Evolutionary conservation across 92 coral and sea anemone genomes (phyloP), one percentile per base, ranked within the genome.

Genomic region (Plumapathes pennacea): DNA sequence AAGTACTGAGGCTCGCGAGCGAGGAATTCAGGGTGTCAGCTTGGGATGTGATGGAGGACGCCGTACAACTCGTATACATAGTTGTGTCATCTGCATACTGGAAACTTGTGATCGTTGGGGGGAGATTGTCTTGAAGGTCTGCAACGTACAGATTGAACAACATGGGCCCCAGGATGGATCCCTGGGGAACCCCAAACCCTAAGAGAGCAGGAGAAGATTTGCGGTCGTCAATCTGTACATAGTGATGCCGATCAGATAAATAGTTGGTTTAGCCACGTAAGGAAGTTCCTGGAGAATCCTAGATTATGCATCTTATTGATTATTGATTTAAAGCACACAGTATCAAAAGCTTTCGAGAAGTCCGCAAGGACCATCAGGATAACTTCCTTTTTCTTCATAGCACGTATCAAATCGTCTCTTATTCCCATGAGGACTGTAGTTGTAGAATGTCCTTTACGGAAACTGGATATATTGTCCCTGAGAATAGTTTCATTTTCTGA

Each of bases 381-480:
- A 17, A 65, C 49, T 12, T 62, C 64, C 24, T 57, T 25, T 49
- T 38, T 71, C 28, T 27, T 58, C 66, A 73, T 73, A 18, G 80
- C 64, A n/a, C 34, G 60, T 19, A 44, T 12, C 10, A 74, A 23
- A 37, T 64, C 74, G 36, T 66, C 74, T 53, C 74, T 66, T 6
- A 66, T 51, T 21, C 74, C 52, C 67, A 74, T 24, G 7, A 74
- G 56, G 18, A 50, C 60, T 14, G 81, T 62, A 14, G 72, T 54
- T 3, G 81, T 73, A 30, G 81, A 73, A 37, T 62, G 72, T 12
- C 65, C 56, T 74, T 64, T 74, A 18, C 81, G 50, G 45, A 54
- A 74, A 32, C 65, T 38, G 7, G 67, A 53, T 31, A 74, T 36
- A 11, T 48, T 29, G n/a, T 64, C 67, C 14, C 45, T 43, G 13